These are phyloP conservation scores for Myodes glareolus DNA, from an alignment of 2,113 vertebrate genomes.

Conservation along the genomic window DNA sequence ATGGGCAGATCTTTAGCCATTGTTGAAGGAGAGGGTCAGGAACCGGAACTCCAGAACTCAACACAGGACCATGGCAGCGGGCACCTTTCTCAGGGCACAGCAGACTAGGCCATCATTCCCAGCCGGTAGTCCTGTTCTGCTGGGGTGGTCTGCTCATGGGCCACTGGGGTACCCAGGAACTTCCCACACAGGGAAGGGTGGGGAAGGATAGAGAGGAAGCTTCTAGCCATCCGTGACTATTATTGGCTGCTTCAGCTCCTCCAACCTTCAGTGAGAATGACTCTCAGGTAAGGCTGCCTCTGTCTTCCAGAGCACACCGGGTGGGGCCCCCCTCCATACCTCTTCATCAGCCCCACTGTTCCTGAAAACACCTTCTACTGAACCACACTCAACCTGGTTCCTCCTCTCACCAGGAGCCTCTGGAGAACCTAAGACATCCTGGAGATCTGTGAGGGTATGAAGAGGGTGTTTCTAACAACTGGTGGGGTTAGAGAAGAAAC, in stretches of 20 bases:
- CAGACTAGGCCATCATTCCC: not conserved
- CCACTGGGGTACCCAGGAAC: not conserved
- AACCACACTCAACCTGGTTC: not conserved
- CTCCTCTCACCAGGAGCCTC: not conserved
- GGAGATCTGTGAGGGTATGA: not conserved
- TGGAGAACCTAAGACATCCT: not conserved
- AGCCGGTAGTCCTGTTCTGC: not conserved
- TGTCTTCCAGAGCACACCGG: not conserved
- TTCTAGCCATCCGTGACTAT: not conserved
- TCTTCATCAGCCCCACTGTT: not conserved
- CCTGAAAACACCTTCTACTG: not conserved
- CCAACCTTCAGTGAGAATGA: not conserved
- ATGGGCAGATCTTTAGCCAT: not conserved
- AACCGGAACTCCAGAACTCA: not conserved
- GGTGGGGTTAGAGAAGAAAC: not conserved
- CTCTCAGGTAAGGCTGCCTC: not conserved
- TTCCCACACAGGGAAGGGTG: not conserved
- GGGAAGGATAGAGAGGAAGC: no score
- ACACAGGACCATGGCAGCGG: rapidly evolving
- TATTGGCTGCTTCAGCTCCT: not conserved
- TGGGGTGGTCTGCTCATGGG: not conserved
- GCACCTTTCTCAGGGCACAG: not conserved
- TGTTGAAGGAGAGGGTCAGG: not conserved
- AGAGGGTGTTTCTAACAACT: not conserved
- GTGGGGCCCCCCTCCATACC: not conserved